Base-by-base conservation (phyloP, 2,113 vertebrate species). In the Corythornis madagascariensis region DNA sequence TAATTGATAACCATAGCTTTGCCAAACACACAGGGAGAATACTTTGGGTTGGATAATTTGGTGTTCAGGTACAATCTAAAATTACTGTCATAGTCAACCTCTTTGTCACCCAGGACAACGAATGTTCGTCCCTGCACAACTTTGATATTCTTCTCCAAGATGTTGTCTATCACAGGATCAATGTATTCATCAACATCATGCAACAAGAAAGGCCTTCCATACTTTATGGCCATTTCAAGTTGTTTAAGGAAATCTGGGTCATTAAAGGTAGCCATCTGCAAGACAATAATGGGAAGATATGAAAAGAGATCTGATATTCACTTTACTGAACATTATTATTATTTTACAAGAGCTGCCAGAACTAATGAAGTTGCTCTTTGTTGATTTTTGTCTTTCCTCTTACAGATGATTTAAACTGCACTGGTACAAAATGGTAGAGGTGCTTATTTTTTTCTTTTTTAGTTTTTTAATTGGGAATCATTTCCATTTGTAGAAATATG, bases 1-100 rank as follows among this genome's bases (percentile, higher is more conserved):
- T 99, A 99, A 88, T 99, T 99, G 89, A 99, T 99, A 94, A 99
- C 99, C 98, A 99, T 98, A 84, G 99, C 98, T 95, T 99, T 99
- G 77, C 99, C 99, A 94, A 99, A 99, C 86, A 99, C 98, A 1
- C 99, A 98, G 1, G 99, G 99, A 11, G 98, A 98, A 92, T 98
- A 99, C 88, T 98, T 98, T 28, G 99, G 99, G 86, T 99, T 99
- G 9, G 98, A 94, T 90, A 99, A 96, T 95, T 99, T 99, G 93
- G 98, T 99, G 97, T 99, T 99, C 81, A 99, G 97, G 88, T 99
- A 99, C 45, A 99, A 97, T 92, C 97, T 98, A 92, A 99, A 99
- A 95, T 98, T 99, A 35, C 98, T 97, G 84, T 99, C 98, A 38
- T 99, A 99, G 95, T 99, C 98, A 10, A 99, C 98, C 57, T 99